A percentile compares a stretch with the other conserved stretches of the same genome.
Evolutionary conservation across 2,797 vertebrate species (phyloP).

Genomic region (Clamator glandarius): DNA sequence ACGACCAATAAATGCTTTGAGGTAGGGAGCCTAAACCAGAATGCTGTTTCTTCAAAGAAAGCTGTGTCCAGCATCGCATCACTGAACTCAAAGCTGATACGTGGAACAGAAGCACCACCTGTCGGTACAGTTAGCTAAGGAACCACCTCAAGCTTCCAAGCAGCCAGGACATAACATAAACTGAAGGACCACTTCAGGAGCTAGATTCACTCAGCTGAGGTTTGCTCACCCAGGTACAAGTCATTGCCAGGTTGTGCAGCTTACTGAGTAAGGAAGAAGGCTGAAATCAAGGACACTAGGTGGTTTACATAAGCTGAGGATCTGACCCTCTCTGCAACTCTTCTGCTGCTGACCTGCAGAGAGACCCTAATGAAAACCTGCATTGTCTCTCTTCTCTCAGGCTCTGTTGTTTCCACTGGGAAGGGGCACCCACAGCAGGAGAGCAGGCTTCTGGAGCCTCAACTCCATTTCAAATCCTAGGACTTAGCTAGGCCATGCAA

Average conservation of each 20-base stretch:
- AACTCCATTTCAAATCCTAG: background rate
- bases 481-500: background rate
- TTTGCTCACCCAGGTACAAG: background rate
- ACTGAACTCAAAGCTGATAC: background rate
- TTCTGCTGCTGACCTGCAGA: background rate
- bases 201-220: background rate
- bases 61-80: fast-evolving
- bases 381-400: background rate
- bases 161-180: background rate
- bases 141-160: background rate
- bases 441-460: background rate
- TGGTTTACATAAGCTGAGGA: background rate
- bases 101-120: constrained; percentile 26
- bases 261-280: background rate
- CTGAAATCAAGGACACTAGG: background rate
- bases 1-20: fast-evolving
- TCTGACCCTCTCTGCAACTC: background rate
- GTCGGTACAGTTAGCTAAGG: background rate
- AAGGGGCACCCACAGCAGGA: background rate
- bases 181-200: background rate
- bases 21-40: background rate
- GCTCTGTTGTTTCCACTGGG: background rate
- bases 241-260: background rate
- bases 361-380: background rate
- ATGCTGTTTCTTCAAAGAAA: background rate